Evolutionary conservation across 1,140 invertebrate genomes (phyloP).

Genomic region (Apis cerana): DNA sequence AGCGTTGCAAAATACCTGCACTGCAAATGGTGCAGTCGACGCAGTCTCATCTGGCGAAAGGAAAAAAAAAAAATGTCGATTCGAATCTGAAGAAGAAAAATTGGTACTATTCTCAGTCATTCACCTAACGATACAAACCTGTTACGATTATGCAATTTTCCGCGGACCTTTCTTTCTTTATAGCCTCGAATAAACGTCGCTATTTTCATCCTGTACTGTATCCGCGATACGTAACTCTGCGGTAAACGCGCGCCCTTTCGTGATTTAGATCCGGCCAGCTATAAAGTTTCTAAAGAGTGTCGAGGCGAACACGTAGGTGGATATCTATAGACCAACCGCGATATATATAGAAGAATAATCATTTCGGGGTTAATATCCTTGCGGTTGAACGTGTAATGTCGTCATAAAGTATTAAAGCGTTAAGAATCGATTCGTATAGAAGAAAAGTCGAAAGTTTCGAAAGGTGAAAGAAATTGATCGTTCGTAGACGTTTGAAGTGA

Average conservation of each 20-base stretch:
- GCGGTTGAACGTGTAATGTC: constrained; percentile 15
- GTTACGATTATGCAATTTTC: constrained; percentile 65
- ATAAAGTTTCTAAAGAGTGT: constrained; percentile 49
- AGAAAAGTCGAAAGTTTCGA: neutral
- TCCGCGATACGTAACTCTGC: constrained; percentile 47
- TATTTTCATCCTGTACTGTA: constrained; percentile 47
- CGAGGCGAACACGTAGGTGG: constrained; percentile 46
- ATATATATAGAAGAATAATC: constrained; percentile 60
- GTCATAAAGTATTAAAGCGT: constrained; percentile 13
- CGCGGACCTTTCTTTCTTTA: constrained; percentile 56
- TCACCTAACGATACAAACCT: constrained; percentile 47
- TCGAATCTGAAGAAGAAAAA: too few relatives aligned
- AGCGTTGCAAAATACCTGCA: neutral
- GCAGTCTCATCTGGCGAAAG: neutral
- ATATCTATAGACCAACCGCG: constrained; percentile 64
- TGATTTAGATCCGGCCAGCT: constrained; percentile 47
- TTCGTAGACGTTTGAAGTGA: neutral
- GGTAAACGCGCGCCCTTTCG: constrained; percentile 58
- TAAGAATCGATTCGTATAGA: neutral
- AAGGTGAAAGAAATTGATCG: neutral
- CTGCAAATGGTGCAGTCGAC: neutral
- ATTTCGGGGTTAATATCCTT: constrained; percentile 68
- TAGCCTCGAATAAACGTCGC: constrained; percentile 44
- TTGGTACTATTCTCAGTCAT: constrained; percentile 42
- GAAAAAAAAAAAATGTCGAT: neutral